phyloP scores from a whole-genome alignment of 2,888 invertebrate genomes.

The Pimpla rufipes region DNA sequence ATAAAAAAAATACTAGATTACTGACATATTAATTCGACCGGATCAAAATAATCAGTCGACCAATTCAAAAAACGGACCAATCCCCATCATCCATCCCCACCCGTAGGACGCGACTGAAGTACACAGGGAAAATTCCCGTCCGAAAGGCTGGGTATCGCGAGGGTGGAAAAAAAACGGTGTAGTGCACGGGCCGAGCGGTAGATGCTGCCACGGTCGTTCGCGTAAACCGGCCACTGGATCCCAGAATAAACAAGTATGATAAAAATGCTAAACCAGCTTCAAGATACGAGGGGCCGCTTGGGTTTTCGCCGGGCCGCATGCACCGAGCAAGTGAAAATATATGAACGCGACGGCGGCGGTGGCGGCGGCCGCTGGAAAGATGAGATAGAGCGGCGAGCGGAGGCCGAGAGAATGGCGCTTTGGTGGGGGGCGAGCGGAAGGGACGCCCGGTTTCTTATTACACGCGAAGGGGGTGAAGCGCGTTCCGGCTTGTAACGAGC shows the following conservation, averaged over 20 bases:
- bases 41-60: neutral
- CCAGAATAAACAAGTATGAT: constrained; percentile 70
- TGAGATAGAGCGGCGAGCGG: constrained; percentile 59
- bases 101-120: neutral
- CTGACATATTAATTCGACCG: no score
- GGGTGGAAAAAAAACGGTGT: constrained; percentile 9
- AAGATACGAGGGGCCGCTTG: constrained; percentile 65
- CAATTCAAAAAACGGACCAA: no score
- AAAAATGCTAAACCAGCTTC: constrained; percentile 75
- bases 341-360: constrained; percentile 20
- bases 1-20: no score
- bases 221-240: constrained; percentile 50
- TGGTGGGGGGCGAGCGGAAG: constrained; percentile 42
- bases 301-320: constrained; percentile 63
- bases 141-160: neutral
- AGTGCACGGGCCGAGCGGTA: constrained; percentile 5
- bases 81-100: neutral
- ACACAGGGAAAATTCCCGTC: constrained; percentile 16
- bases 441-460: constrained; percentile 71
- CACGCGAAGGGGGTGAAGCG: constrained; percentile 57
- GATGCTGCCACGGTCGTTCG: constrained; percentile 5
- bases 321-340: constrained; percentile 55
- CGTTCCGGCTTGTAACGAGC: constrained; percentile 69
- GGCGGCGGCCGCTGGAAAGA: constrained; percentile 22
- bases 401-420: constrained; percentile 33